phyloP scores from a whole-genome alignment of 2,888 invertebrate genomes.

The Lumbricus terrestris region DNA sequence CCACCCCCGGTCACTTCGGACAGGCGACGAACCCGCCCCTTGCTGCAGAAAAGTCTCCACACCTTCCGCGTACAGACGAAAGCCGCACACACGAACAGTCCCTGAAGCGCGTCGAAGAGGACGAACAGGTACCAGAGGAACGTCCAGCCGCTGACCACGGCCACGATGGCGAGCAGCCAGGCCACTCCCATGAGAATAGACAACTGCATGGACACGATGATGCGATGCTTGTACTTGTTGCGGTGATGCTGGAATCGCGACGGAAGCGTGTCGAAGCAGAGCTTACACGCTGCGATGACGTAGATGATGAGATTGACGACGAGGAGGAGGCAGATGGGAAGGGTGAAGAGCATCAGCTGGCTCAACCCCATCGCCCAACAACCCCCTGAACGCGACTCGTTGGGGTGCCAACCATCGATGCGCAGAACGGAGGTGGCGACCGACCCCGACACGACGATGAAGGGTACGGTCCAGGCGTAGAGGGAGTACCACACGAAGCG shows the following conservation, averaged over 20 bases:
- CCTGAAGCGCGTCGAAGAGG: slow-evolving; percentile 14
- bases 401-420: neutral
- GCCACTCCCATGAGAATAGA: neutral
- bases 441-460: slow-evolving; percentile 13
- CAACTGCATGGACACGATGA: neutral
- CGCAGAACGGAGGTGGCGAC: neutral
- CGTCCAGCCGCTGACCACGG: neutral
- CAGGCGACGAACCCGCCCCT: neutral
- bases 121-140: slow-evolving; percentile 16
- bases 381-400: neutral
- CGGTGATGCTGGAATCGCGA: neutral
- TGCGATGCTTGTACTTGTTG: neutral
- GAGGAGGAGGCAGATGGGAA: slow-evolving; percentile 10
- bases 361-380: slow-evolving; percentile 7
- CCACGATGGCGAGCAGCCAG: slow-evolving; percentile 17
- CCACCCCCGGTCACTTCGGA: neutral
- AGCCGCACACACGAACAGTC: slow-evolving; percentile 5
- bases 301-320: neutral
- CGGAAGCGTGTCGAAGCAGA: slow-evolving; percentile 5
- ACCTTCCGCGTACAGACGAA: slow-evolving; percentile 6
- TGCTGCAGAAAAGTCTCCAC: neutral
- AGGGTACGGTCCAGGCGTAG: slow-evolving; percentile 15
- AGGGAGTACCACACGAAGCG: slow-evolving; percentile 20
- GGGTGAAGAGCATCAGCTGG: slow-evolving; percentile 16
- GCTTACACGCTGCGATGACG: neutral